Evolutionary conservation across 2,888 invertebrate species (phyloP), one percentile per base, ranked within the genome.

Genomic region (Stenolophus ochropezus): DNA sequence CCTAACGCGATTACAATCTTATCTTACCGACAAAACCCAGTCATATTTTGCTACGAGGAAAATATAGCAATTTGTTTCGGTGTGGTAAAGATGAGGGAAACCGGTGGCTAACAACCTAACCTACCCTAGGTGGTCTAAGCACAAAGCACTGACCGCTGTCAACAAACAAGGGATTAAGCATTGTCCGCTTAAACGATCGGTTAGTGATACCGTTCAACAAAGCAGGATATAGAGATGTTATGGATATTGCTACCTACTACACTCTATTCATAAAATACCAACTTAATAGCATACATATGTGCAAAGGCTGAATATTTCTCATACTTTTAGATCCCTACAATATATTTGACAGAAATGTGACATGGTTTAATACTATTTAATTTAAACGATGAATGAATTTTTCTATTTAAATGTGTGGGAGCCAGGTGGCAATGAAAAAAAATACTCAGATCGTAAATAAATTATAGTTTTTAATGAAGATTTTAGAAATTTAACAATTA

Each of bases 91-190:
- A 73, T 1, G 33, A 56, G 20, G 27, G 18, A 20, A 33, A 16
- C 53, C 16, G 18, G n/a, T 20, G 6, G 20, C 5, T 53, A 53
- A 20, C 1, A 14, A 53, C 11, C 20, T 20, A 56, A 56, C 20
- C 20, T 11, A 23, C 14, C 16, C 25, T 73, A 73, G 73, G 80
- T 73, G 80, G 74, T 82, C 84, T 86, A 85, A 85, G 85, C 85
- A 80, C 80, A 80, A 83, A 84, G 83, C 23, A 49, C 23, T 77
- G 76, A 79, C 84, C 86, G 85, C 86, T 87, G 87, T 88, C 88
- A 88, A 88, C 88, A 89, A 87, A 88, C 88, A 89, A 86, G 86
- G 85, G 89, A 89, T 89, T 89, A 89, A 84, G 88, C 87, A 89
- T 89, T 89, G 88, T 89, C 84, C 83, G 84, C 86, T 88, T 89